Conservation (phyloP, 1,140 invertebrate genomes). For the Pseudomyrmex flavicornis region DNA sequence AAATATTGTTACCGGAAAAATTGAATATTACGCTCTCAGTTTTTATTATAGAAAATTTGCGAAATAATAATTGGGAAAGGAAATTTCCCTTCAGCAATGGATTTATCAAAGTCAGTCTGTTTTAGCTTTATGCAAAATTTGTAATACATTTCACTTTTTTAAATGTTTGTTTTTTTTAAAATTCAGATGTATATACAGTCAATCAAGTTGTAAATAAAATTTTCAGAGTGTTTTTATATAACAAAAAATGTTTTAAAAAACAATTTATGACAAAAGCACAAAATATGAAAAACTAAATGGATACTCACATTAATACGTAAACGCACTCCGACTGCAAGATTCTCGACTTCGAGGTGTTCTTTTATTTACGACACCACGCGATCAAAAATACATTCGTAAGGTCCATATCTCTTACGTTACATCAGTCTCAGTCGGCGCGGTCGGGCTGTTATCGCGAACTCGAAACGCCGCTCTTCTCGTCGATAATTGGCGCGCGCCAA, state of each 20-base stretch:
- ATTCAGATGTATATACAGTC: too few species aligned
- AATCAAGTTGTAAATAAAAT: too few species aligned
- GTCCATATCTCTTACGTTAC: neutral
- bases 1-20: neutral
- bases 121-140: too few species aligned
- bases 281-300: neutral
- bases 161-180: too few species aligned
- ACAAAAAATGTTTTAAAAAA: neutral
- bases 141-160: too few species aligned
- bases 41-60: neutral
- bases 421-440: neutral
- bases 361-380: conserved; percentile 32
- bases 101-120: neutral
- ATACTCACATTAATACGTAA: conserved; percentile 24
- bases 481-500: conserved; percentile 45
- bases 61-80: neutral
- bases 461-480: neutral
- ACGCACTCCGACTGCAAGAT: neutral
- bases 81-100: neutral
- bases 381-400: neutral
- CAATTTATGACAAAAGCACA: neutral
- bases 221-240: neutral
- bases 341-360: neutral
- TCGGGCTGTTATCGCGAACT: neutral
- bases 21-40: neutral